A percentile compares a stretch with the other conserved stretches of the same genome.
Evolutionary conservation across 2,888 invertebrate genomes (phyloP).

Genomic region (Loripinus fragilis): DNA sequence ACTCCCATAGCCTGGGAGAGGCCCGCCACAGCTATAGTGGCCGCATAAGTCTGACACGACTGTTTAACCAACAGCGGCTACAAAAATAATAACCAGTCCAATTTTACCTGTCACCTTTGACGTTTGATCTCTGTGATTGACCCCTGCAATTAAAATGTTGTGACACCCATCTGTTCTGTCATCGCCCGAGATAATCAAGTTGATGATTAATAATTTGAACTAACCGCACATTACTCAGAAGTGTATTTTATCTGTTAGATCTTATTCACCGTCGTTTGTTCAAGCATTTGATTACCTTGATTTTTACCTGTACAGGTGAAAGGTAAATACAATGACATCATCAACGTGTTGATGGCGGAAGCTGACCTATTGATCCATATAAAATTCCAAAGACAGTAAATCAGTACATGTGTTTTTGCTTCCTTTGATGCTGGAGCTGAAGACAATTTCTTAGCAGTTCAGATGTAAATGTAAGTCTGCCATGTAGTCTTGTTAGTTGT

Average conservation of each 20-base stretch:
- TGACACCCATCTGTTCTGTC: constrained; percentile 13
- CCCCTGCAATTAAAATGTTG: background rate
- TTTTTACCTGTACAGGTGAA: background rate
- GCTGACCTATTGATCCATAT: constrained; percentile 2
- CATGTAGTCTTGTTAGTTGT: no score
- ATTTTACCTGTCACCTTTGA: constrained; percentile 13
- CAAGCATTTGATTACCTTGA: background rate
- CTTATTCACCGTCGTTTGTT: no score
- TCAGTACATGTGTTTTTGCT: background rate
- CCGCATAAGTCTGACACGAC: no score
- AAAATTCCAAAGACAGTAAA: background rate
- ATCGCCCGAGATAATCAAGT: background rate
- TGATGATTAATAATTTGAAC: no score
- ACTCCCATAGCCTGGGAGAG: no score
- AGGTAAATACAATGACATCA: background rate
- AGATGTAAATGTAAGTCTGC: no score
- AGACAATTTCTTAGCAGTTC: no score
- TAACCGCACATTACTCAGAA: no score
- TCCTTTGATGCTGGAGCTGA: no score
- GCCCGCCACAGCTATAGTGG: no score
- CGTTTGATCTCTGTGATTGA: background rate
- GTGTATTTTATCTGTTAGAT: no score
- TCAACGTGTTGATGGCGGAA: constrained; percentile 17
- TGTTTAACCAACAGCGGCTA: no score
- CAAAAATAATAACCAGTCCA: background rate